Base-by-base conservation (phyloP, 1,140 invertebrate genomes). In the Halesus radiatus region DNA sequence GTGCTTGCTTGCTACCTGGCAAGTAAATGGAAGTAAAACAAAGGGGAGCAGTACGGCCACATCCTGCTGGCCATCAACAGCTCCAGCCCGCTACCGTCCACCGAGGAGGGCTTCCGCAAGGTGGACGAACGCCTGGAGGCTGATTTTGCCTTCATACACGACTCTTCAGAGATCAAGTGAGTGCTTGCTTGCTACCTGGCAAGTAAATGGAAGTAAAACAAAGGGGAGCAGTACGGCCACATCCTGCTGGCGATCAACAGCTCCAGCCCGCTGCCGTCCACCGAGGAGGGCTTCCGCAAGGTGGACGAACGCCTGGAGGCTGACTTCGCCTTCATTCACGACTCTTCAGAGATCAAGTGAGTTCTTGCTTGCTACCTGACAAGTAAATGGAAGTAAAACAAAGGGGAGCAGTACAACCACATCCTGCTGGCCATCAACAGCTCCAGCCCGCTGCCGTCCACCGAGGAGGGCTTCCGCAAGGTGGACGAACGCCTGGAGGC, bases 111-210 rank as follows among this genome's bases (percentile, higher is more conserved):
- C 0, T 96, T 96, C 84, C 86, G 89, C 80, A 94, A 94, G 88
- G 94, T 95, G 2, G 89, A 94, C 76, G 93, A 93, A 18, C 94
- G 93, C 84, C 91, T 93, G 60, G 93, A 96, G 81, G 95, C 94
- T 0, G 95, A 97, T 84, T 97, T 96, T 85, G 96, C 96, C 0
- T 96, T 97, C 84, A 97, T 97, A 84, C 96, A 97, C 84, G 96
- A 97, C 86, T 95, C 96, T 0, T 92, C 95, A 23, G 93, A 95
- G 88, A 95, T 97, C 10, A 94, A 93, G 88, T 89, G 80, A 85
- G 75, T 26, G 18, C n/a, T n/a, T n/a, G n/a, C n/a, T n/a, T n/a
- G n/a, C n/a, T n/a, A n/a, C n/a, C n/a, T n/a, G n/a, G n/a, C n/a
- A n/a, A n/a, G n/a, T n/a, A n/a, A n/a, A n/a, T n/a, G n/a, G n/a